phyloP scores from a whole-genome alignment of 2,888 invertebrate species.

The Dendrolimus houi region DNA sequence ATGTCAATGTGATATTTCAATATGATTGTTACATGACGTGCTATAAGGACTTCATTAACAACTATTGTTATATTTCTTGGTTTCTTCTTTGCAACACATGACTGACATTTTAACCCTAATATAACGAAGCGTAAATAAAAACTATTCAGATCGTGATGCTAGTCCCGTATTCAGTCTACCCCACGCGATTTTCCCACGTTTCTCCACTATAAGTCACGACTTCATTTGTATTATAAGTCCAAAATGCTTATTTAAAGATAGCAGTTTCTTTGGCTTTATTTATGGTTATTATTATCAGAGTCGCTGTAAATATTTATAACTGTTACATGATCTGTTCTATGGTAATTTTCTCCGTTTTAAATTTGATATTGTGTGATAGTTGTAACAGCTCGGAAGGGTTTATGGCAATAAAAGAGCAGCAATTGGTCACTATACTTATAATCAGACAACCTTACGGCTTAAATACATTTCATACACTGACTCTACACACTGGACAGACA shows the following conservation, averaged over 20 bases:
- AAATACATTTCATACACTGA: too few relatives aligned
- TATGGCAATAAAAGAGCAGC: too few relatives aligned
- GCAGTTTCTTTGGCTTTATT: constrained; percentile 13
- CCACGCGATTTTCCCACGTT: constrained; percentile 44
- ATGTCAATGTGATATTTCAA: not conserved
- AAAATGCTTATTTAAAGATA: constrained; percentile 21
- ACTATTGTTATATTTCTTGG: not conserved
- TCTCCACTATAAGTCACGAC: constrained; percentile 38
- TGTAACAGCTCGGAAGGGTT: too few relatives aligned
- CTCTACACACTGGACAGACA: too few relatives aligned
- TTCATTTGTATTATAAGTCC: constrained; percentile 20
- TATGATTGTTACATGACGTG: not conserved
- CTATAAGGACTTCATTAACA: not conserved
- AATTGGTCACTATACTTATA: too few relatives aligned
- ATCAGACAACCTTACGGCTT: too few relatives aligned
- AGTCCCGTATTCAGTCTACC: too few relatives aligned
- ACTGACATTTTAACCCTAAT: constrained; percentile 3
- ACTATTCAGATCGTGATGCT: too few relatives aligned
- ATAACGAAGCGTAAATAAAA: not conserved
- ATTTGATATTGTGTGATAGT: too few relatives aligned
- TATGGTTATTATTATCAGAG: not conserved
- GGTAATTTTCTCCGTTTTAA: too few relatives aligned
- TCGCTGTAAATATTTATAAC: not conserved
- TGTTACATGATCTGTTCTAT: too few relatives aligned
- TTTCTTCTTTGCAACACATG: too few relatives aligned